phyloP scores from a whole-genome alignment of 1,140 invertebrate genomes.

The Harlomillsia oculata region DNA sequence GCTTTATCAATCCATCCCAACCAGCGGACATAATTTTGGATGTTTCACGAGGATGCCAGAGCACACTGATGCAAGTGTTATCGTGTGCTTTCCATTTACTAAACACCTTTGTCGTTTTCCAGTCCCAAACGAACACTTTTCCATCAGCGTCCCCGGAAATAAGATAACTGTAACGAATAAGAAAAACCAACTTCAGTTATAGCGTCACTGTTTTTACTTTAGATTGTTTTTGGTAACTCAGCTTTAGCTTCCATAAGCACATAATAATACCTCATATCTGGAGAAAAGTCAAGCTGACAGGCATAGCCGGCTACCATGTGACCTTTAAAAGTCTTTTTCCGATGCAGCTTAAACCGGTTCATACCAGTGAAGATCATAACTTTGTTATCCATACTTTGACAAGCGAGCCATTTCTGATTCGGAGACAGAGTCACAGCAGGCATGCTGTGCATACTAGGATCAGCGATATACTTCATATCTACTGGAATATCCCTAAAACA shows the following conservation, averaged over 20 bases:
- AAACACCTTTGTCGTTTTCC: constrained; percentile 96
- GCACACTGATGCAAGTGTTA: constrained; percentile 81
- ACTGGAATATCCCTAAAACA: constrained; percentile 89
- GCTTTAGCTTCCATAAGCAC: not conserved
- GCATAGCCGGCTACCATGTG: constrained; percentile 99
- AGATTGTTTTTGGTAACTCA: not conserved
- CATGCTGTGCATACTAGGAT: constrained; percentile 99
- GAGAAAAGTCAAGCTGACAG: constrained; percentile 92
- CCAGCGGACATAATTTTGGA: constrained; percentile 92
- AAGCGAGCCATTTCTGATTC: constrained; percentile 98
- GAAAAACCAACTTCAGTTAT: not conserved
- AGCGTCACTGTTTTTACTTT: too few species aligned
- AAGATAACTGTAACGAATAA: constrained; percentile 67
- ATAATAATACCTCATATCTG: constrained; percentile 79
- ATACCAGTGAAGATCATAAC: constrained; percentile 95
- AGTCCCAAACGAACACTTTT: constrained; percentile 98
- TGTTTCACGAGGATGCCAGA: constrained; percentile 99
- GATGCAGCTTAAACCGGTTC: constrained; percentile 93
- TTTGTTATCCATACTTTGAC: constrained; percentile 99
- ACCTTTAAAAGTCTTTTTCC: constrained; percentile 94
- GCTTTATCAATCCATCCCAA: constrained; percentile 97
- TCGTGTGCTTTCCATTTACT: constrained; percentile 99
- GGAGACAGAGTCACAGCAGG: constrained; percentile 88
- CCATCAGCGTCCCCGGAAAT: constrained; percentile 99
- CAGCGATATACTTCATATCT: constrained; percentile 99